phyloP scores from a whole-genome alignment of 2,113 vertebrate species.

The Sapayoa aenigma region DNA sequence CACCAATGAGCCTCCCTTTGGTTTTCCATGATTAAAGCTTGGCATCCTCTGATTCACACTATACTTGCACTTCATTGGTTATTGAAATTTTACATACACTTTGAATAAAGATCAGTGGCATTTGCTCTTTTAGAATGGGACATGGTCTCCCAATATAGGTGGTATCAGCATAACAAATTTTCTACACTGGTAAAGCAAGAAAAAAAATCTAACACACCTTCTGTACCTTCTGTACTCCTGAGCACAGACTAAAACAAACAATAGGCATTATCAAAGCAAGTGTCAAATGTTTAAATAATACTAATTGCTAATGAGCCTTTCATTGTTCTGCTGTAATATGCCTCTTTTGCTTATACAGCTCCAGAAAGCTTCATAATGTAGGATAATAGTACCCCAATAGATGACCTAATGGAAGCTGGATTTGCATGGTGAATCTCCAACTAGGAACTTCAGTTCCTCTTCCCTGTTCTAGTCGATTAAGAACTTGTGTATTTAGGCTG shows the following conservation, averaged over 20 bases:
- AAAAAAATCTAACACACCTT: not conserved
- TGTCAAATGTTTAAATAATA: not conserved
- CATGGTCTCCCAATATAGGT: rapidly evolving
- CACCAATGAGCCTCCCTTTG: not conserved
- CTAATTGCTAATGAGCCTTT: not conserved
- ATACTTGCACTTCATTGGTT: not conserved
- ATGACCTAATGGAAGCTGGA: not conserved
- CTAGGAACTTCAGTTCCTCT: not conserved
- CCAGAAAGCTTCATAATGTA: not conserved
- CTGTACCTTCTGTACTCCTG: not conserved
- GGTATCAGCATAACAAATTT: not conserved
- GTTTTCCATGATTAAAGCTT: not conserved
- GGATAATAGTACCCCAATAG: rapidly evolving
- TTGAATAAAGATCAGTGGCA: not conserved
- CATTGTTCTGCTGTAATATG: not conserved
- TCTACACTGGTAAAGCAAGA: rapidly evolving
- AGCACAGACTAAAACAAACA: not conserved
- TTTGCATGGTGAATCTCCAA: not conserved
- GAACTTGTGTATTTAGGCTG: not conserved
- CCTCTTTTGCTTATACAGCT: not conserved
- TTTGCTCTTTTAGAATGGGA: not conserved
- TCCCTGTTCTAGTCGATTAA: not conserved
- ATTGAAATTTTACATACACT: not conserved
- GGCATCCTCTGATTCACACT: not conserved
- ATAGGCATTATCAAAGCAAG: not conserved